Evolutionary conservation across 2,797 vertebrate species (phyloP).

Genomic region (Salarias fasciatus): DNA sequence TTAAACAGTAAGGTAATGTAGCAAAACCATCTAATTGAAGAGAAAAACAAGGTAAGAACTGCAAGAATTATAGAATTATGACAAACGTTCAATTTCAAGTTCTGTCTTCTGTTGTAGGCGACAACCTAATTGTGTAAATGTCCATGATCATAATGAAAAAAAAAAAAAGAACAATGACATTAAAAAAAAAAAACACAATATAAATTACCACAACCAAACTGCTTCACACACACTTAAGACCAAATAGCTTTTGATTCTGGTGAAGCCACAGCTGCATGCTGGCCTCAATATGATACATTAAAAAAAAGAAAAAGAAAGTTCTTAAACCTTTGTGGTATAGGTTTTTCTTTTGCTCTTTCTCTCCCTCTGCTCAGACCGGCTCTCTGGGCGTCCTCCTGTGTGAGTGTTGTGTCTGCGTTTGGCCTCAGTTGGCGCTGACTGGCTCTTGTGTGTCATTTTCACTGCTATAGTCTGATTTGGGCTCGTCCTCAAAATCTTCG

Average conservation of each 20-base stretch:
- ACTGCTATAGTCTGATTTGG: slow-evolving; percentile 99
- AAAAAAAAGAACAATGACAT: slow-evolving; percentile 82
- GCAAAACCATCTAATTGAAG: slow-evolving; percentile 91
- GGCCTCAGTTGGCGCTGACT: slow-evolving; percentile 95
- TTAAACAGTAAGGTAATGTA: slow-evolving; percentile 95
- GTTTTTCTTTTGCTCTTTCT: slow-evolving; percentile 64
- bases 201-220: slow-evolving; percentile 93
- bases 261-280: slow-evolving; percentile 96
- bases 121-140: slow-evolving; percentile 81
- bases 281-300: slow-evolving; percentile 90
- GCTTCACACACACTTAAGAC: slow-evolving; percentile 98
- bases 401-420: slow-evolving; percentile 53
- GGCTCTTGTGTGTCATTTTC: slow-evolving; percentile 97
- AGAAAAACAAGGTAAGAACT: slow-evolving; percentile 90
- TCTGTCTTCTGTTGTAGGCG: slow-evolving; percentile 87
- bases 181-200: slow-evolving; percentile 68
- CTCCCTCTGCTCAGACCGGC: slow-evolving; percentile 64
- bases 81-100: slow-evolving; percentile 93
- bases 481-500: slow-evolving; percentile 98
- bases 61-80: slow-evolving; percentile 91
- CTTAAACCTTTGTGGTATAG: slow-evolving; percentile 64
- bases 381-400: slow-evolving; percentile 56
- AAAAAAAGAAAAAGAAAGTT: background rate
- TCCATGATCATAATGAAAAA: slow-evolving; percentile 90
- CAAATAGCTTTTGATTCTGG: slow-evolving; percentile 95